These are phyloP conservation scores for Cyanoramphus novaezelandiae DNA, from an alignment of 2,113 vertebrate genomes.

Conservation along the genomic window DNA sequence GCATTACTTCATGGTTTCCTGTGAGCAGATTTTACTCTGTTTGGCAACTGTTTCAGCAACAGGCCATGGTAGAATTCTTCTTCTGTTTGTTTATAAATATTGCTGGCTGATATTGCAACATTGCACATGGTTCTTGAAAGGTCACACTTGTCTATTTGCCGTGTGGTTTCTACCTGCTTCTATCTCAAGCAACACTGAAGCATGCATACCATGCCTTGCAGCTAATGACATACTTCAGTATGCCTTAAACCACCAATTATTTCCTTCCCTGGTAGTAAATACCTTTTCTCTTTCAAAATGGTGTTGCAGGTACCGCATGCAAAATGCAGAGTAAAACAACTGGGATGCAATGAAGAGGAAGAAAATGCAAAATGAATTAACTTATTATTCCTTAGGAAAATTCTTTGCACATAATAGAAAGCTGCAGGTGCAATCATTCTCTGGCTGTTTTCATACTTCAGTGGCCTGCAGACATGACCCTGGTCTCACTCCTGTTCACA, in stretches of 20 bases:
- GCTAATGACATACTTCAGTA: not conserved
- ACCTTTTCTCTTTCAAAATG: not conserved
- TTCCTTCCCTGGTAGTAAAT: not conserved
- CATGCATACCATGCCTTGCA: not conserved
- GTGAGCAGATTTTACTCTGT: not conserved
- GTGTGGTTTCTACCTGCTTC: not conserved
- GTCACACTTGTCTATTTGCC: not conserved
- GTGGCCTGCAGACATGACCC: not conserved
- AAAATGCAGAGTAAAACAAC: not conserved
- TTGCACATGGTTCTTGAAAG: not conserved
- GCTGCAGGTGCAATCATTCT: not conserved
- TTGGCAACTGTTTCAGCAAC: not conserved
- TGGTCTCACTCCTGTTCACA: not conserved
- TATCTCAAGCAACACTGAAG: not conserved
- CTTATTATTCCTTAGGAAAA: not conserved
- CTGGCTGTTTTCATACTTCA: not conserved
- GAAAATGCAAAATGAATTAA: not conserved
- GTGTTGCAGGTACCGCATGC: not conserved
- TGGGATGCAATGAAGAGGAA: not conserved
- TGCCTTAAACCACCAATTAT: not conserved
- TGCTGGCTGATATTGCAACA: not conserved
- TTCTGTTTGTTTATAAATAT: not conserved
- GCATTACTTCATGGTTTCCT: not conserved
- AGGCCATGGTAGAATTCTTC: not conserved
- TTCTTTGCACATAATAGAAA: not conserved